These are phyloP conservation scores for Numida meleagris DNA, from an alignment of 2,113 vertebrate genomes.

Conservation along the genomic window DNA sequence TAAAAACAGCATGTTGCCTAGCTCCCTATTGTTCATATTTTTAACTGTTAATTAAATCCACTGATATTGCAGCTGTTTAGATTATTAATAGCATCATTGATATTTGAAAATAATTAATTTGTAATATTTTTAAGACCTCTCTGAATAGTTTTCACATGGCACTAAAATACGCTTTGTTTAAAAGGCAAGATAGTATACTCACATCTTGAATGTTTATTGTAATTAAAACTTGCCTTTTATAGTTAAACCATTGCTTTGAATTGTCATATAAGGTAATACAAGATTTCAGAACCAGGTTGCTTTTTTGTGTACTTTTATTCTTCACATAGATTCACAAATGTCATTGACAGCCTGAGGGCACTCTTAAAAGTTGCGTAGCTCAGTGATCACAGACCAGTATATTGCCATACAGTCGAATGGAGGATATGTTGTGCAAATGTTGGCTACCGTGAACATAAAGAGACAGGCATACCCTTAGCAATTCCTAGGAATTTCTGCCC, in stretches of 20 bases:
- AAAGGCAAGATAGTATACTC: not conserved
- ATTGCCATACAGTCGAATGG: not conserved
- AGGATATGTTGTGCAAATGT: not conserved
- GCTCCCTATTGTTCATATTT: constrained; percentile 66
- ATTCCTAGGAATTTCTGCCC: not conserved
- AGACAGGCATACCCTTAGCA: not conserved
- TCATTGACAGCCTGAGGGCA: not conserved
- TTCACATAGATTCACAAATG: not conserved
- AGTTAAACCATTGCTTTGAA: not conserved
- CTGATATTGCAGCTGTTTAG: constrained; percentile 63
- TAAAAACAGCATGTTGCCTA: constrained; percentile 68
- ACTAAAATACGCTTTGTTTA: not conserved
- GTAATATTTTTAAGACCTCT: constrained; percentile 49
- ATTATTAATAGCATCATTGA: constrained; percentile 59
- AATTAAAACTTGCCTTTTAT: not conserved
- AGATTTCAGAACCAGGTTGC: not conserved
- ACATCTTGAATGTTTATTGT: not conserved
- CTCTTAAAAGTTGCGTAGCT: not conserved
- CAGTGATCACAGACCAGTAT: accelerated
- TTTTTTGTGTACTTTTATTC: not conserved
- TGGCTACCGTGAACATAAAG: not conserved
- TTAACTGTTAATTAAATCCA: constrained; percentile 76
- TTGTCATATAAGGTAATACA: not conserved
- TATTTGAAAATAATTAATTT: constrained; percentile 60
- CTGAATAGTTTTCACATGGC: constrained; percentile 21